Percentiles rank a stretch among this genome's conserved stretches.
phyloP scores from a whole-genome alignment of 1,140 invertebrate genomes.

The Scylla paramamosain region DNA sequence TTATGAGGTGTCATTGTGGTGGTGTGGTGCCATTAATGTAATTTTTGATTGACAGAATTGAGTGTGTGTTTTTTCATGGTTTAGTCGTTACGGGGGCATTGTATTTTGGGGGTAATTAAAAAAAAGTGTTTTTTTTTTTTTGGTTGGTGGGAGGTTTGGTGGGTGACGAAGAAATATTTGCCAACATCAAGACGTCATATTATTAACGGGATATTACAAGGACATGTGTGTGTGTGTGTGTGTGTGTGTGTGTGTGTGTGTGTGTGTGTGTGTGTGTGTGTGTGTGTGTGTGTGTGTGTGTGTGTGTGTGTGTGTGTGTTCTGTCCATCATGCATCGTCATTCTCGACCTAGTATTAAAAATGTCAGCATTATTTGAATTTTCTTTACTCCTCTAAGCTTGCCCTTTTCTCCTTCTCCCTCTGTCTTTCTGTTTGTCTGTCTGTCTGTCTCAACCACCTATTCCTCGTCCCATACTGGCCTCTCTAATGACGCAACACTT shows the following conservation, averaged over 20 bases:
- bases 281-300: no score
- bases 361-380: not conserved
- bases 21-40: no score
- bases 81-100: no score
- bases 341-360: not conserved
- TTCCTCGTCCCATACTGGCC: not conserved
- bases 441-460: not conserved
- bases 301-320: not conserved
- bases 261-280: not conserved
- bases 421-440: not conserved
- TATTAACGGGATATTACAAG: not conserved
- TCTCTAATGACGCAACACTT: not conserved
- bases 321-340: not conserved
- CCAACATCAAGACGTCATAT: not conserved
- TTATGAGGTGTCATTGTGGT: no score
- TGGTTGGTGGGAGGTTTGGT: no score
- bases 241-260: no score
- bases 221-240: not conserved
- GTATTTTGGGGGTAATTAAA: no score
- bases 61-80: no score
- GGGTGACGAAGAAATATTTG: not conserved
- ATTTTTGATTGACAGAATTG: no score
- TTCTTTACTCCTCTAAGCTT: not conserved
- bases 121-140: no score
- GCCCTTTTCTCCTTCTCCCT: not conserved